Evolutionary conservation across 2,797 vertebrate species (phyloP), one percentile per base, ranked within the genome.

Genomic region (Lithobates pipiens): DNA sequence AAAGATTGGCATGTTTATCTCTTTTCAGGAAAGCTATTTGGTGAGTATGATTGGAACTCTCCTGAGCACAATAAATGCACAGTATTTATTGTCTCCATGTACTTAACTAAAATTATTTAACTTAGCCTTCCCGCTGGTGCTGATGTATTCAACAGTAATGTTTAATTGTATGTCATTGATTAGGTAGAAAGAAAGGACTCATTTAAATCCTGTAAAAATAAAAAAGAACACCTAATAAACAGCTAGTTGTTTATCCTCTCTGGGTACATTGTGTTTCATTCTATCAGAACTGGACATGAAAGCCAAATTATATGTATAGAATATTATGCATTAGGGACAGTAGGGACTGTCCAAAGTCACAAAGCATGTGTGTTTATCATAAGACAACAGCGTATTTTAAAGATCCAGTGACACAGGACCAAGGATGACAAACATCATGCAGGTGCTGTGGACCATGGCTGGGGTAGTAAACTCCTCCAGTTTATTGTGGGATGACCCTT

Each of bases 71-170:
- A 13, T 15, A 25, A 32, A 61, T 39, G 54, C 42, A 15, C 29
- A 21, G 32, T 36, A 44, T 54, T 23, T 25, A 61, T 71, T 61
- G 68, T 71, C 46, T 80, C 68, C n/a, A 32, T 80, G 68, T 68
- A 71, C 68, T 80, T 61, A 80, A 39, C 29, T 5, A 16, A 10
- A 80, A 71, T 71, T 36, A 80, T 61, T 80, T 21, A 25, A 36
- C 54, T 39, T 18, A 54, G 36, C 46, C 34, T 80, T 57, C 36
- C 21, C 72, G 10, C 10, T 13, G 8, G 8, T 39, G 29, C 5
- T 10, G 44, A 44, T 70, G 25, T 57, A 72, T 25, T 72, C 61
- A 23, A 15, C 18, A 18, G 27, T 36, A 11, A 34, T 61, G 50
- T 54, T 54, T 54, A 54, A 54, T 61, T 61, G 57, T 57, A 80